Evolutionary conservation across 2,113 vertebrate genomes (phyloP), one percentile per base, ranked within the genome.

Genomic region (Onychostoma macrolepis): DNA sequence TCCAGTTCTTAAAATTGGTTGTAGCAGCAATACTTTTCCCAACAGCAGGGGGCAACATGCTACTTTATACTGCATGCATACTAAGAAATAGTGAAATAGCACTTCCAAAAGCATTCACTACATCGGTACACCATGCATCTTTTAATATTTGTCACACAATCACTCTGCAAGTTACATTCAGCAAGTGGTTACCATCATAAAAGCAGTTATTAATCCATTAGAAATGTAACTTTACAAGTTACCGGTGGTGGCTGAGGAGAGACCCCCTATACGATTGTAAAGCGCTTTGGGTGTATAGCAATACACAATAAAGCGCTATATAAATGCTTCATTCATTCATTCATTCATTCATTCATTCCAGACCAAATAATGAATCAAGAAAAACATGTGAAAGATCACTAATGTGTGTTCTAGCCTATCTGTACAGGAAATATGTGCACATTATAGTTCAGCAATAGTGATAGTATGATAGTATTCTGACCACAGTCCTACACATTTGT

Each of bases 11-110:
- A 2, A 75, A 36, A 3, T 75, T 75, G 10, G 38, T 58, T 58
- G 7, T 56, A 24, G 30, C 50, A 36, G 19, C 28, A 58, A 41
- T 41, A 63, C 6, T n/a, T 63, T 63, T 38, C 3, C 2, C 26
- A 43, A 45, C 80, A 65, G 36, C 36, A 81, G 80, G 15, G 79
- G 80, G 80, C 80, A 65, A 19, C 26, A 63, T 81, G 4, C 13
- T 38, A 26, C 36, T 26, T 61, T 24, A 61, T 61, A 41, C 0
- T 26, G 6, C 36, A 17, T 13, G 26, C 4, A 28, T 13, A 4
- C 50, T 53, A 6, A 41, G 33, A n/a, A 58, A 12, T 3, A 33
- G 15, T 56, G 12, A 38, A 41, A 41, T 15, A 45, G 24, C 24
- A 45, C 9, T 45, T 75, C 21, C 26, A 1, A 75, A n/a, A 45